Evolutionary conservation across 1,140 invertebrate genomes (phyloP), one percentile per base, ranked within the genome.

Genomic region (Batillaria attramentaria): DNA sequence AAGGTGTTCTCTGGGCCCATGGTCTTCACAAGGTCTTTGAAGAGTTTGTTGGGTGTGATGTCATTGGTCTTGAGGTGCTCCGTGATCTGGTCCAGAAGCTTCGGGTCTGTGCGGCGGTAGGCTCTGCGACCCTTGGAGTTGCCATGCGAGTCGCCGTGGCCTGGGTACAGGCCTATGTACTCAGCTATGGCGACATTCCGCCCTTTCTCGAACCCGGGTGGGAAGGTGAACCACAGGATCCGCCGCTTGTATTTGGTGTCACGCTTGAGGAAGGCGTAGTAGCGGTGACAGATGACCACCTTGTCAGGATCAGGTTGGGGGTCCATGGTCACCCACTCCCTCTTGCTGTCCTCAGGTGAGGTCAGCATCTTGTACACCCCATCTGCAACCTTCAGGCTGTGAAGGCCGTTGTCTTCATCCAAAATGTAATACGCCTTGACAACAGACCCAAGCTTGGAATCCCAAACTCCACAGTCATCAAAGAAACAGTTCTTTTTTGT

Each of bases 391-490:
- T 62, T 74, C n/a, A 81, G 50, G 24, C n/a, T 75, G 28, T 60
- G 66, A 18, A 79, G 46, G 0, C 43, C 54, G 20, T 73, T 39
- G 37, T 65, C 43, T 18, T 43, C 35, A 13, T 43, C 18, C 39
- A 78, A 41, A 13, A 80, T n/a, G 28, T 68, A 80, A n/a, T 78
- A 73, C 5, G 75, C 54, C 60, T 77, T 80, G 33, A 66, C 50
- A n/a, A 72, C 66, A 20, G 73, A 41, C 13, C 81, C 76, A 39
- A 43, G 54, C n/a, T 41, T 37, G 20, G 75, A 60, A 66, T 75
- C 79, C 81, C 78, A 83, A 39, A 72, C 75, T 31, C 81, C 81
- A 76, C 78, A 78, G 39, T 80, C 81, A 78, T 83, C 81, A 24
- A 42, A 66, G 54, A 77, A 83, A 20, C 60, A 39, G 73, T 73